These are phyloP conservation scores for Ditylenchus dipsaci DNA, from an alignment of 1,140 invertebrate genomes.

Conservation along the genomic window DNA sequence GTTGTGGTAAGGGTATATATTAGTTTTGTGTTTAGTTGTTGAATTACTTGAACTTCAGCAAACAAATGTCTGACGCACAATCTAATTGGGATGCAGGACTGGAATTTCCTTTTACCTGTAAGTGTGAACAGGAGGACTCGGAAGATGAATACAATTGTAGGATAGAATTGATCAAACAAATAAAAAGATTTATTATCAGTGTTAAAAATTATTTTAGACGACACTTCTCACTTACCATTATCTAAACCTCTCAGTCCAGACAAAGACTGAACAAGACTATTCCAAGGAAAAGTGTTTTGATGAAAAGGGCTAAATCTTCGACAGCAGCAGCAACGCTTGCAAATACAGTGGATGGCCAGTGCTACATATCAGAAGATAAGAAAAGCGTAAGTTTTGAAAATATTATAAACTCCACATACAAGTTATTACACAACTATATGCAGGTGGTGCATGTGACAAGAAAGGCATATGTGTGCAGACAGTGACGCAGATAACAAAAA, in stretches of 20 bases:
- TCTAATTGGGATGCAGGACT: conserved; percentile 1
- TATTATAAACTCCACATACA: too few species aligned
- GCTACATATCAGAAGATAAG: conserved; percentile 9
- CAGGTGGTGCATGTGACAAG: conserved; percentile 8
- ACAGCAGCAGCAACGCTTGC: not conserved
- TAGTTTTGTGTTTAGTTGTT: too few species aligned
- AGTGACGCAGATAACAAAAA: conserved; percentile 8
- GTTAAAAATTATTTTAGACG: not conserved
- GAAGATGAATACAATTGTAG: conserved; percentile 2
- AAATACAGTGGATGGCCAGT: not conserved
- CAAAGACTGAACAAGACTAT: conserved; percentile 1
- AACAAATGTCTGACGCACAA: conserved; percentile 1
- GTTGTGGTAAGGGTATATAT: too few species aligned
- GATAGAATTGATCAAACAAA: not conserved
- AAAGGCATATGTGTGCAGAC: conserved; percentile 11
- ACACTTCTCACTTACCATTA: not conserved
- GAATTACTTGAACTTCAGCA: too few species aligned
- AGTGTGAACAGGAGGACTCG: conserved; percentile 5
- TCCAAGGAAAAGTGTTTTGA: not conserved
- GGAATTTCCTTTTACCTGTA: conserved; percentile 1
- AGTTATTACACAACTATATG: too few species aligned
- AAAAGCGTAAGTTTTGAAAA: conserved; percentile 3
- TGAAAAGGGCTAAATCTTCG: not conserved
- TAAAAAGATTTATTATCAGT: not conserved
- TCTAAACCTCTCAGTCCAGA: not conserved